These are phyloP conservation scores for Smutsia gigantea DNA, from an alignment of 2,797 vertebrate species.

Conservation along the genomic window DNA sequence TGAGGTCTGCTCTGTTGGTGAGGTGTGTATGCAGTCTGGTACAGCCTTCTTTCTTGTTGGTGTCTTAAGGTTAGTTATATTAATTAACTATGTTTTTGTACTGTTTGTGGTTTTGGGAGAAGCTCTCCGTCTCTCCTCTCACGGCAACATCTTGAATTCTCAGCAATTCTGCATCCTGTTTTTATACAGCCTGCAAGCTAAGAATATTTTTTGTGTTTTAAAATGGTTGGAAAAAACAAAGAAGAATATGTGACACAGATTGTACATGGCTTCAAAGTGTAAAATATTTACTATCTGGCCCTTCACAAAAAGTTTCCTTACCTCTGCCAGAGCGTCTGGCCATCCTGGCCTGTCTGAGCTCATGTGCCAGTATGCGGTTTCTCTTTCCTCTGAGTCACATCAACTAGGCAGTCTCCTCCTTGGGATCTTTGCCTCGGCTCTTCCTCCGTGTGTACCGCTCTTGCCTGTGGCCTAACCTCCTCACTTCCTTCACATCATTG, in stretches of 20 bases:
- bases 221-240: neutral
- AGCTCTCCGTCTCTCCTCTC: no score
- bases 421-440: neutral
- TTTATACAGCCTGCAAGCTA: neutral
- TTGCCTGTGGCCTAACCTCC: neutral
- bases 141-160: no score
- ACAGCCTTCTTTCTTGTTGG: no score
- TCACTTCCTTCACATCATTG: neutral
- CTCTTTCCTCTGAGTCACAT: no score
- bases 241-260: neutral
- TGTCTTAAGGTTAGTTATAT: no score
- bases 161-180: no score
- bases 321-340: neutral
- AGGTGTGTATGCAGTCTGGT: no score
- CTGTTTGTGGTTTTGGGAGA: no score
- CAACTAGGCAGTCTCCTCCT: neutral
- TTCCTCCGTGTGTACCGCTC: neutral
- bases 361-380: neutral
- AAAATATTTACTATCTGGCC: neutral
- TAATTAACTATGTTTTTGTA: no score
- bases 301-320: neutral
- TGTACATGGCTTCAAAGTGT: neutral
- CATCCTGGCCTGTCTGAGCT: neutral
- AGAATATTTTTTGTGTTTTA: slow-evolving; percentile 3
- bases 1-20: no score